Evolutionary conservation across 1,140 invertebrate genomes (phyloP), one percentile per base, ranked within the genome.

Genomic region (Bombus confusus): DNA sequence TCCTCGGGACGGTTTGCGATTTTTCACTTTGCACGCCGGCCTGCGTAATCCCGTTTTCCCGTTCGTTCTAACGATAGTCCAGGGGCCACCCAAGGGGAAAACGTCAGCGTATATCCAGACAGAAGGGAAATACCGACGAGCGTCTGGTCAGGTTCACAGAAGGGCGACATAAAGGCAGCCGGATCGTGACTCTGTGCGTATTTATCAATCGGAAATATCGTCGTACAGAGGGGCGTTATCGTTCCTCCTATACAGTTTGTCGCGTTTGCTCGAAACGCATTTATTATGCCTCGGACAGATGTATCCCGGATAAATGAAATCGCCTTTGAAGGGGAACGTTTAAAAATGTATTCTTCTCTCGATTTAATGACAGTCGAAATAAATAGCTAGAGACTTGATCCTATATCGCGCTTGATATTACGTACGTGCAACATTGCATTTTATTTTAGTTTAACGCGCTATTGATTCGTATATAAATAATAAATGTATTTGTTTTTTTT

Each of bases 21-120:
- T 90, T 90, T 90, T 90, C 89, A 90, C 89, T 90, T 86, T 76
- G 74, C 83, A 68, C 75, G 79, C 69, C 86, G 57, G 47, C 78
- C 62, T 52, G 73, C 66, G 83, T 87, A 85, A 90, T 87, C 80
- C 79, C 69, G 78, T 80, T 79, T 66, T 31, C 37, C 81, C 31
- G 31, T 68, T 68, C 25, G 18, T 22, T 69, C 77, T 83, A 88
- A 90, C 86, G 83, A 90, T 62, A 86, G 43, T 18, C 74, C 39
- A 28, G 71, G 57, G 85, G 69, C 64, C 57, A 72, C 74, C 41
- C 68, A 68, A 43, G 72, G 88, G 75, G 66, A 90, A 87, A 87
- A 83, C 62, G 87, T 90, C 88, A 83, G 62, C 73, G 71, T 68
- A 80, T 86, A 80, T 31, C 66, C 64, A 41, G 57, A 15, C 66